Evolutionary conservation across 2,888 invertebrate genomes (phyloP), one percentile per base, ranked within the genome.

Genomic region (Hedya salicella): DNA sequence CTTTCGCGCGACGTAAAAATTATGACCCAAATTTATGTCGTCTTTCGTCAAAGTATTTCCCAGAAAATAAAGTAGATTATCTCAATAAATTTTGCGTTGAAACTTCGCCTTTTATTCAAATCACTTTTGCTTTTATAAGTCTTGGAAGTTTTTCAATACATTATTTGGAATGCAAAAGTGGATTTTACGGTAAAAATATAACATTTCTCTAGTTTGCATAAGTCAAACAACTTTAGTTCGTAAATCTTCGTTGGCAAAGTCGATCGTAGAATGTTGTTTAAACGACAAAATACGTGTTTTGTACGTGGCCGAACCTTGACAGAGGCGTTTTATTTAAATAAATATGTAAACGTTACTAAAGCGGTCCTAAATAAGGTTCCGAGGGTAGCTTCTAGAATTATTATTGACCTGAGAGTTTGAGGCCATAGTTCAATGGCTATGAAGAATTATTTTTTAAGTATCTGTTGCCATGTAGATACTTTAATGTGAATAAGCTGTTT

Each of bases 41-140:
- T 57, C 16, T 39, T 48, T n/a, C 59, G 52, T 40, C 48, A 42
- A 66, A 66, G 60, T 54, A 52, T 49, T 54, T 61, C 39, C 61
- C 48, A 17, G 48, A 53, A 48, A 66, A 60, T 60, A 54, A 61
- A 54, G 54, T 49, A 53, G 61, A 54, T 66, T 61, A 61, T 61
- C 53, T 49, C 46, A 61, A 60, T 65, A 42, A 66, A 66, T 54
- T 61, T 48, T n/a, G 30, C 53, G n/a, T 36, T 19, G 46, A 48
- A 66, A 66, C 54, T 61, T 54, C 61, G 66, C 60, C 16, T 54
- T 66, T 61, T 42, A 61, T 66, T 54, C 32, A 61, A 66, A 61
- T 66, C 61, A 49, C 42, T 66, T 49, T 59, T 66, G 61, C 60
- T 66, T 53, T 66, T 61, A 42, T 32, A 54, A 39, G 54, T 49